Percentiles rank a stretch among this genome's conserved stretches.
Conservation (phyloP, 2,113 vertebrate species). For the Passerina amoena region DNA sequence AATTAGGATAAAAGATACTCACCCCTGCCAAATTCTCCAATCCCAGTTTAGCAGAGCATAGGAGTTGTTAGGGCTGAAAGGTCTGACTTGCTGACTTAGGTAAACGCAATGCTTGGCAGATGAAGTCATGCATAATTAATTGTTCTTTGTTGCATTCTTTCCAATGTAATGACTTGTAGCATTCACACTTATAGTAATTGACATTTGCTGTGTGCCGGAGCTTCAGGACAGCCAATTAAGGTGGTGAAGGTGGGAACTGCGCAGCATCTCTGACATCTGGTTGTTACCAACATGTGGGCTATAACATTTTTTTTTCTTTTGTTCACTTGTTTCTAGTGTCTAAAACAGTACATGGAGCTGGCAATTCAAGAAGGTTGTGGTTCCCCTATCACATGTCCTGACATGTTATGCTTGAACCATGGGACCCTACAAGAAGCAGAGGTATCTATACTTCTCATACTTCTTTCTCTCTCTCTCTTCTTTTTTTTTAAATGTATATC, state of each 20-base stretch:
- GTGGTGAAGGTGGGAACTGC: conserved; percentile 2
- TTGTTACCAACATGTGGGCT: not conserved
- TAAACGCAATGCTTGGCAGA: not conserved
- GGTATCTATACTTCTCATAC: conserved; percentile 74
- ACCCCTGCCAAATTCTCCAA: not conserved
- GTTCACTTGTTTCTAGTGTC: conserved; percentile 79
- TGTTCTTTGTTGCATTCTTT: conserved; percentile 57
- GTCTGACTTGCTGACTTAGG: conserved; percentile 51
- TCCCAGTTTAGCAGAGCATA: not conserved
- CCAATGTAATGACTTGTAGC: conserved; percentile 53
- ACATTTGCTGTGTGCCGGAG: conserved; percentile 26
- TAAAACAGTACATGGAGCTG: conserved; percentile 88
- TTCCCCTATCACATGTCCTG: conserved; percentile 90
- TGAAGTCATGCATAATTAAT: conserved; percentile 61
- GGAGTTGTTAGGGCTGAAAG: not conserved
- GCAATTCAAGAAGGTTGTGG: conserved; percentile 90
- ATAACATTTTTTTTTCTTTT: conserved; percentile 37
- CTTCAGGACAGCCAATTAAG: conserved; percentile 60
- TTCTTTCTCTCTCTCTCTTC: not conserved
- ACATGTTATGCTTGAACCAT: conserved; percentile 83
- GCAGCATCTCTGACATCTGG: not conserved
- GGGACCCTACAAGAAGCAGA: conserved; percentile 88
- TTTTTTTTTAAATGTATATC: not conserved
- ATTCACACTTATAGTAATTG: conserved; percentile 28
- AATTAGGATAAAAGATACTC: not conserved